phyloP scores from a whole-genome alignment of 2,888 invertebrate species.

The Netelia virgata region DNA sequence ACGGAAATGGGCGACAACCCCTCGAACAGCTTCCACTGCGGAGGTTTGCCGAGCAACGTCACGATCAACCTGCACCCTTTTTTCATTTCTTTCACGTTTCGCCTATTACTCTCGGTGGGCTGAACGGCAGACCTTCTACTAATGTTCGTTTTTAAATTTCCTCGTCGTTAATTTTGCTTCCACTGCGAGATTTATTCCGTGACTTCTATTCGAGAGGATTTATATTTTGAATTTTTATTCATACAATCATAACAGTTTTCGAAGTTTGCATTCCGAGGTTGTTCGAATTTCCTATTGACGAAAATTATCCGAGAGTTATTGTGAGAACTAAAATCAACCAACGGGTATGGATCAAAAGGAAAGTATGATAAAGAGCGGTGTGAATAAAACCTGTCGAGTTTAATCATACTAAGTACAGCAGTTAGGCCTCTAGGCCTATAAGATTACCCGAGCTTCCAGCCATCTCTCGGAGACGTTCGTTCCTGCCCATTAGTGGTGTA shows the following conservation, averaged over 20 bases:
- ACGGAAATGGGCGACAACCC: slow-evolving; percentile 80
- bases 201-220: slow-evolving; percentile 3
- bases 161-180: slow-evolving; percentile 73
- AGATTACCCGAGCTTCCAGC: slow-evolving; percentile 69
- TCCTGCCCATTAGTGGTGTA: slow-evolving; percentile 28
- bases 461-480: too few relatives aligned
- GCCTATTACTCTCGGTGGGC: slow-evolving; percentile 45
- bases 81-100: slow-evolving; percentile 28
- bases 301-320: slow-evolving; percentile 25
- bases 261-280: background rate
- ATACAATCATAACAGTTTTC: background rate
- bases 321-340: too few relatives aligned
- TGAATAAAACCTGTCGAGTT: slow-evolving; percentile 74
- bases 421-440: slow-evolving; percentile 76
- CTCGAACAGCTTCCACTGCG: slow-evolving; percentile 38
- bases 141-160: slow-evolving; percentile 77
- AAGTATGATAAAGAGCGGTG: slow-evolving; percentile 24
- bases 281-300: background rate
- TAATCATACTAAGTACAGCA: slow-evolving; percentile 80
- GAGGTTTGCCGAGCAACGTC: slow-evolving; percentile 33
- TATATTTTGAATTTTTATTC: background rate
- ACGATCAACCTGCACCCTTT: slow-evolving; percentile 10
- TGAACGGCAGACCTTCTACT: slow-evolving; percentile 65
- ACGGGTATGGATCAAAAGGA: too few relatives aligned
- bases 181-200: background rate